Conservation (phyloP, 2,888 invertebrate genomes). For the Sicus ferrugineus region DNA sequence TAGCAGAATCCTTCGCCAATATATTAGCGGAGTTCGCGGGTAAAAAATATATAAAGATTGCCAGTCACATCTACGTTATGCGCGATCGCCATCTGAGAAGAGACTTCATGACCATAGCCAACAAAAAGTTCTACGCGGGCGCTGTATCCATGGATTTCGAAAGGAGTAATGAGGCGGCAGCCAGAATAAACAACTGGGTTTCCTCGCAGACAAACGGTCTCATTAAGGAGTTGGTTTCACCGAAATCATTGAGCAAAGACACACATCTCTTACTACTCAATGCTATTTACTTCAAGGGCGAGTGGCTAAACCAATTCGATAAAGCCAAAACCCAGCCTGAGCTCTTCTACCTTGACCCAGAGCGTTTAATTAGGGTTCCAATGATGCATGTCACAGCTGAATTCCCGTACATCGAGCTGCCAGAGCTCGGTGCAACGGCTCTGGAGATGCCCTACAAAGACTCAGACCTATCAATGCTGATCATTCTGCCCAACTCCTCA, state of each 20-base stretch:
- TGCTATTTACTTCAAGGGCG: neutral
- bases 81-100: neutral
- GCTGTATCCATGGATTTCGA: neutral
- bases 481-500: neutral
- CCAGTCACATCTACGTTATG: neutral
- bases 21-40: slow-evolving; percentile 51
- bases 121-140: neutral
- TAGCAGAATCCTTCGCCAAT: slow-evolving; percentile 53
- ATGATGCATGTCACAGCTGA: neutral
- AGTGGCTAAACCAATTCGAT: neutral
- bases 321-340: neutral
- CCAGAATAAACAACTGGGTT: neutral
- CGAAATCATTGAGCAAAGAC: neutral
- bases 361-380: neutral
- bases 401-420: neutral
- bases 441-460: neutral
- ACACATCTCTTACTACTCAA: neutral
- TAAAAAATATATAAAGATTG: slow-evolving; percentile 38
- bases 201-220: neutral
- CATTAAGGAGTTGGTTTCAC: neutral
- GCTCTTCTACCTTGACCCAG: neutral
- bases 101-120: neutral
- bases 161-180: neutral
- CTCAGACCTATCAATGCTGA: neutral
- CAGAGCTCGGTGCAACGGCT: neutral